Percentiles rank a stretch among this genome's conserved stretches.
Conservation (phyloP, 2,888 invertebrate genomes). For the Melipona bicolor region DNA sequence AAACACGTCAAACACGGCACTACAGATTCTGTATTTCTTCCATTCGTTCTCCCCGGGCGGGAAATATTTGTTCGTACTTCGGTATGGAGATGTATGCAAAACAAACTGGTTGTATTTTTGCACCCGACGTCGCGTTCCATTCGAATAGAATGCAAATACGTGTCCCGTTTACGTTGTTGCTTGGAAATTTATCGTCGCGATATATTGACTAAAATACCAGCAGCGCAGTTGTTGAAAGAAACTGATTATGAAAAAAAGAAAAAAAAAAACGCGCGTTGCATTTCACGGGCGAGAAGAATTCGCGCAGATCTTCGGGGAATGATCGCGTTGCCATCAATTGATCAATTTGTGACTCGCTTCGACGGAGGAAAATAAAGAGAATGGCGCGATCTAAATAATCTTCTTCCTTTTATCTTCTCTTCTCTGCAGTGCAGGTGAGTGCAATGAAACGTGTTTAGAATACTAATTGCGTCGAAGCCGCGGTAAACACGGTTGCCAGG, state of each 20-base stretch:
- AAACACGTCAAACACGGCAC: neutral
- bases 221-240: neutral
- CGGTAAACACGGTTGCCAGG: slow-evolving; percentile 50
- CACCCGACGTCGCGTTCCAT: slow-evolving; percentile 21
- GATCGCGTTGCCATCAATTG: neutral
- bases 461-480: slow-evolving; percentile 35
- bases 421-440: slow-evolving; percentile 13
- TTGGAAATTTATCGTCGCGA: slow-evolving; percentile 21
- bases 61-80: neutral
- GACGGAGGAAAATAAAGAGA: neutral
- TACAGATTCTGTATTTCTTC: too few species aligned
- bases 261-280: neutral
- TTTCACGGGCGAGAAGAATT: neutral
- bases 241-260: neutral
- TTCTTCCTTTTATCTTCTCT: neutral
- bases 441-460: slow-evolving; percentile 34
- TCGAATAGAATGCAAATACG: slow-evolving; percentile 32
- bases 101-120: slow-evolving; percentile 15
- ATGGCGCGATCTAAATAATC: neutral
- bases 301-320: neutral
- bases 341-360: neutral
- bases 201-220: neutral
- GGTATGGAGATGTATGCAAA: slow-evolving; percentile 49
- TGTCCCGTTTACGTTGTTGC: slow-evolving; percentile 17
- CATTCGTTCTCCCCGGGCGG: neutral